Percentiles rank a stretch among this genome's conserved stretches.
phyloP scores from a whole-genome alignment of 2,888 invertebrate species.

The Heliconius ethilla region DNA sequence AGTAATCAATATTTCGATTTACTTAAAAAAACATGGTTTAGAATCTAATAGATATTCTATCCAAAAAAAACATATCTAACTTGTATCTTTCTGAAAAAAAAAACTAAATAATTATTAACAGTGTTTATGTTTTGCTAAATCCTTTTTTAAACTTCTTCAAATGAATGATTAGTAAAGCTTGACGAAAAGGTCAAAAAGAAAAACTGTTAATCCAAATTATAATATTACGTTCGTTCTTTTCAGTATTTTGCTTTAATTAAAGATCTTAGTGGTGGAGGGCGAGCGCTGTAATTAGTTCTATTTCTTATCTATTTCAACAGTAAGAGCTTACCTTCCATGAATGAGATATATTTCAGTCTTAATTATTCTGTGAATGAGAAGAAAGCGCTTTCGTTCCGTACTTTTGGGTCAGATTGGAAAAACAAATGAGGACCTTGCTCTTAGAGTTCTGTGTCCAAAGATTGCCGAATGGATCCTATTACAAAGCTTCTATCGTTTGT shows the following conservation, averaged over 20 bases:
- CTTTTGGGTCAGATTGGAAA: not conserved
- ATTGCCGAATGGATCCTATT: not conserved
- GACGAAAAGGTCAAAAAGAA: not conserved
- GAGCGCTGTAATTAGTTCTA: slow-evolving; percentile 3
- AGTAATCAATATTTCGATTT: too few species aligned
- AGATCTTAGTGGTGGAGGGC: not conserved
- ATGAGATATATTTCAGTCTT: slow-evolving; percentile 6
- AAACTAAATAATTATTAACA: not conserved
- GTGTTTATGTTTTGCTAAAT: not conserved
- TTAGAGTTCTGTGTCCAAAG: not conserved
- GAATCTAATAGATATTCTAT: too few species aligned
- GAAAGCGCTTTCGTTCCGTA: slow-evolving; percentile 1
- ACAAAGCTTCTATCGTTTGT: not conserved
- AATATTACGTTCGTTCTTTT: not conserved
- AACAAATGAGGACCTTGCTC: not conserved
- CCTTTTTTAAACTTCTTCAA: not conserved
- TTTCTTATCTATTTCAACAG: slow-evolving; percentile 10
- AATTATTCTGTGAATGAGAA: slow-evolving; percentile 5
- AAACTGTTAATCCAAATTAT: not conserved
- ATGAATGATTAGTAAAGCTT: not conserved
- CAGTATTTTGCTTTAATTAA: slow-evolving; percentile 23
- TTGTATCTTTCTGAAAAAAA: too few species aligned
- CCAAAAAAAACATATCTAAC: too few species aligned
- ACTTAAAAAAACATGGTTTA: too few species aligned
- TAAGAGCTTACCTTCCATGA: slow-evolving; percentile 10